Conservation (phyloP, 2,797 vertebrate genomes). For the Hydrophis major region DNA sequence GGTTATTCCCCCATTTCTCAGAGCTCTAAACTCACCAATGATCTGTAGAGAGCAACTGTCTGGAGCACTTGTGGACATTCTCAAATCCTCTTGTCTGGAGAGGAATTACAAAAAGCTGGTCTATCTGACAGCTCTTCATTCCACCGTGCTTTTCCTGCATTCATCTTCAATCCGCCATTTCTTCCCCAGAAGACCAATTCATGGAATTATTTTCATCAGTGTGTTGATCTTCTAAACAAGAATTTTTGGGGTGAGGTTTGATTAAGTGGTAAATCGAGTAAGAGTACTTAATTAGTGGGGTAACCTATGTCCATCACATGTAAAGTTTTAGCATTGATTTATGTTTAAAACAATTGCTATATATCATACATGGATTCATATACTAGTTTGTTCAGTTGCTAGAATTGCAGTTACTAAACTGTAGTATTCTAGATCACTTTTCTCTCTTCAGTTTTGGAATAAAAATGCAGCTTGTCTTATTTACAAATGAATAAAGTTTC, state of each 20-base stretch:
- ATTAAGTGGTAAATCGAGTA: background rate
- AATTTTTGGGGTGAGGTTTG: background rate
- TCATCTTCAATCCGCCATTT: background rate
- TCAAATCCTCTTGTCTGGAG: background rate
- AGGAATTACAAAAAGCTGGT: background rate
- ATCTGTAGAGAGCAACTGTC: background rate
- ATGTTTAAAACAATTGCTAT: background rate
- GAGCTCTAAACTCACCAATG: background rate
- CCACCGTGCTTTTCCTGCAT: background rate
- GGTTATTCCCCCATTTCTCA: background rate
- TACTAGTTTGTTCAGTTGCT: background rate
- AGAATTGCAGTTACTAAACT: background rate
- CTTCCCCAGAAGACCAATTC: background rate
- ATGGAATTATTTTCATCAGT: background rate
- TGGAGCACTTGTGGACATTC: background rate
- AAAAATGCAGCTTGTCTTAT: background rate
- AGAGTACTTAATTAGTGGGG: background rate
- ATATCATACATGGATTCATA: background rate
- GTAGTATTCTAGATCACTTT: background rate
- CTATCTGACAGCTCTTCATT: background rate
- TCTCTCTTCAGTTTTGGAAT: background rate
- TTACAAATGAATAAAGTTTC: background rate
- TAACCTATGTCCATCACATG: background rate
- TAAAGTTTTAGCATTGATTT: background rate
- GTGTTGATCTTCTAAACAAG: background rate